Evolutionary conservation across 2,888 invertebrate species (phyloP).

Genomic region (Brachyopa scutellaris): DNA sequence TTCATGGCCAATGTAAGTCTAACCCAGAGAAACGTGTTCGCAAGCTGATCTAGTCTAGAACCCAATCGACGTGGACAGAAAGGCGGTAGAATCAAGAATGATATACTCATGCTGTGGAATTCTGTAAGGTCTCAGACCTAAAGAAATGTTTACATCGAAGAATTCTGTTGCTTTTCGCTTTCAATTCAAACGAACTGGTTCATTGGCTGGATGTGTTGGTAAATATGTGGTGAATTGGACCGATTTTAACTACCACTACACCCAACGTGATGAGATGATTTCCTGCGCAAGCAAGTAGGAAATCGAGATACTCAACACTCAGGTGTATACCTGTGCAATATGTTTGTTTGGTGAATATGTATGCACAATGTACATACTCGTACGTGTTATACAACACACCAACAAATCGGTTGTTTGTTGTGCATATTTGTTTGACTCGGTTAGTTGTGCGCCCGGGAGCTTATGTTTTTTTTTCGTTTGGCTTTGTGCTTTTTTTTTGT

Average conservation of each 20-base stretch:
- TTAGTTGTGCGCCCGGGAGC: conserved; percentile 35
- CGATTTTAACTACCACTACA: neutral
- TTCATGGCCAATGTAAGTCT: conserved; percentile 49
- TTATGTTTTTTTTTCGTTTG: conserved; percentile 29
- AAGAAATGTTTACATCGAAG: conserved; percentile 5
- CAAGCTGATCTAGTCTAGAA: neutral
- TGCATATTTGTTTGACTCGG: conserved; percentile 48
- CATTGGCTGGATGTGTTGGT: conserved; percentile 9
- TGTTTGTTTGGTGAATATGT: conserved; percentile 2
- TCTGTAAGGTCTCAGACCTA: neutral
- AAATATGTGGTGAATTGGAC: conserved; percentile 44
- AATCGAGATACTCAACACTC: neutral
- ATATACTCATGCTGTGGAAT: conserved; percentile 14
- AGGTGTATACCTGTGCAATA: neutral
- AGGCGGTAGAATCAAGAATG: conserved; percentile 41
- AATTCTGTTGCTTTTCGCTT: conserved; percentile 49
- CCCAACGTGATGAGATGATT: conserved; percentile 4
- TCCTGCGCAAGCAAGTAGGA: conserved; percentile 4
- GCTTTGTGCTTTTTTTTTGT: conserved; percentile 48
- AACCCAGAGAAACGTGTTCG: conserved; percentile 20
- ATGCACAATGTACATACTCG: neutral
- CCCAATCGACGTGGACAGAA: conserved; percentile 10
- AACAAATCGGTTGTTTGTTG: conserved; percentile 32
- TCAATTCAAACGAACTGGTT: conserved; percentile 64
- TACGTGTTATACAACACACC: conserved; percentile 40